A percentile compares a stretch with the other conserved stretches of the same genome.
phyloP scores from a whole-genome alignment of 2,888 invertebrate species.

The Drosophila cracens region DNA sequence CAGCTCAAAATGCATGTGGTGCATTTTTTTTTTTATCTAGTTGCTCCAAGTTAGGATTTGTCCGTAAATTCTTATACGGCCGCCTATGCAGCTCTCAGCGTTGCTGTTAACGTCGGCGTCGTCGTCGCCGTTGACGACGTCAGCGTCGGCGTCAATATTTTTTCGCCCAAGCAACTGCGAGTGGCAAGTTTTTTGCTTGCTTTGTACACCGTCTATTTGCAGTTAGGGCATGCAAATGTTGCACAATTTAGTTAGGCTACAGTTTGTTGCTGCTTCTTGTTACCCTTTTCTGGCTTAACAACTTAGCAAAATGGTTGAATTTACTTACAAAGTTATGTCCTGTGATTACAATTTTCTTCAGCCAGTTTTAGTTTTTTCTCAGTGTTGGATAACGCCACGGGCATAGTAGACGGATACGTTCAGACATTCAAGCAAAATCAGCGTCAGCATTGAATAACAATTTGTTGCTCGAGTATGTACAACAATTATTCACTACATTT shows the following conservation, averaged over 20 bases:
- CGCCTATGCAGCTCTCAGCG: slow-evolving; percentile 10
- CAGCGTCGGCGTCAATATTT: slow-evolving; percentile 54
- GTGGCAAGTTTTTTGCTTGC: slow-evolving; percentile 48
- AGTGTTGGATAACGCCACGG: slow-evolving; percentile 69
- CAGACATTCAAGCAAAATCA: slow-evolving; percentile 39
- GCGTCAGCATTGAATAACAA: slow-evolving; percentile 7
- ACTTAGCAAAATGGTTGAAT: slow-evolving; percentile 46
- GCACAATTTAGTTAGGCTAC: slow-evolving; percentile 44
- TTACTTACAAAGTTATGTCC: slow-evolving; percentile 82
- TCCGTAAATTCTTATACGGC: slow-evolving; percentile 37
- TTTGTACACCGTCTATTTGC: slow-evolving; percentile 31
- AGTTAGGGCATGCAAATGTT: slow-evolving; percentile 37
- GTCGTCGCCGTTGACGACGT: slow-evolving; percentile 45
- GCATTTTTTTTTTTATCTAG: background rate
- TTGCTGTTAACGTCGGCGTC: slow-evolving; percentile 30
- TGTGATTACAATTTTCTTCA: slow-evolving; percentile 74
- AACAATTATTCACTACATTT: background rate
- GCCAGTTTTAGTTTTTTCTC: slow-evolving; percentile 70
- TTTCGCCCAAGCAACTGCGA: slow-evolving; percentile 40
- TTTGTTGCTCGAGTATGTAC: background rate
- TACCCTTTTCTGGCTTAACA: slow-evolving; percentile 9
- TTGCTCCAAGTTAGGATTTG: slow-evolving; percentile 44
- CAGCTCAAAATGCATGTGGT: slow-evolving; percentile 41
- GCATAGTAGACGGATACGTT: slow-evolving; percentile 49
- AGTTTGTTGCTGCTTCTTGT: slow-evolving; percentile 40